Evolutionary conservation across 2,888 invertebrate species (phyloP).

Genomic region (Cotesia congregata): DNA sequence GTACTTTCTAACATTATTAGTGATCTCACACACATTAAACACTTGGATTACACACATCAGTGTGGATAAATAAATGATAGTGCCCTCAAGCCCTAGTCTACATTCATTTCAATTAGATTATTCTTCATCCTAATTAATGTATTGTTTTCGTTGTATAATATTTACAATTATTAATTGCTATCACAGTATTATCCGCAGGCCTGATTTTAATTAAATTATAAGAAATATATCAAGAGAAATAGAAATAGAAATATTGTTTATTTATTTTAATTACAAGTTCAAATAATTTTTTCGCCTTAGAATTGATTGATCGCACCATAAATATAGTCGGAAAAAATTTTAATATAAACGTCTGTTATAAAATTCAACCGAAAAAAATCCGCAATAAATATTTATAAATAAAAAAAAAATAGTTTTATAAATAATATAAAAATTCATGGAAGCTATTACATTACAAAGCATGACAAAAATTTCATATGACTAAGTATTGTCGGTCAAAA

Average conservation of each 20-base stretch:
- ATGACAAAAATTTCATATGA: neutral
- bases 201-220: neutral
- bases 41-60: slow-evolving; percentile 15
- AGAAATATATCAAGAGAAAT: neutral
- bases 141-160: slow-evolving; percentile 19
- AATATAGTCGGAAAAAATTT: neutral
- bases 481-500: neutral
- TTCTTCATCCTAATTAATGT: slow-evolving; percentile 28
- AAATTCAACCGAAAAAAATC: neutral
- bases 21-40: neutral
- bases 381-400: neutral
- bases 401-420: neutral
- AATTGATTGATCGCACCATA: neutral
- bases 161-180: neutral
- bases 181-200: neutral
- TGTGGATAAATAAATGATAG: slow-evolving; percentile 22
- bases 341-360: neutral
- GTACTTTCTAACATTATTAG: neutral
- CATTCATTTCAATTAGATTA: slow-evolving; percentile 29
- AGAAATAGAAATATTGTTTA: neutral
- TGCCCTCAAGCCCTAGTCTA: slow-evolving; percentile 33
- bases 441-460: neutral
- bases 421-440: neutral
- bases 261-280: neutral
- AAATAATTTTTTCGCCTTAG: neutral